Base-by-base conservation (phyloP, 2,888 invertebrate genomes). In the Rhagonycha fulva region DNA sequence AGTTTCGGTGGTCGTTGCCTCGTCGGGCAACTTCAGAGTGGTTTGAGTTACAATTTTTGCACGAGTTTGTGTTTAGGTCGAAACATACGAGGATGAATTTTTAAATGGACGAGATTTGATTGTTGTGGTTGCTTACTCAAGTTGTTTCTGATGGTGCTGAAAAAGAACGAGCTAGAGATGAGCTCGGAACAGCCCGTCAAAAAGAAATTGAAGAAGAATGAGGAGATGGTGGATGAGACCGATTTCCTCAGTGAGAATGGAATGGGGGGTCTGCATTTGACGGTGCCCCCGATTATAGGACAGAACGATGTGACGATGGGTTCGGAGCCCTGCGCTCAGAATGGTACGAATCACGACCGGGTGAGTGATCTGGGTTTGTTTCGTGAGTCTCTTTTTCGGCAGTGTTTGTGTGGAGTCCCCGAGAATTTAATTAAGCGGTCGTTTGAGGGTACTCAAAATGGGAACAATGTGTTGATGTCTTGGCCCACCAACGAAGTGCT, bases 121-220 rank as follows among this genome's bases (percentile, higher is more conserved):
- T 66, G 26, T 66, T 19, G 12, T 24, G 63, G n/a, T 24, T 62
- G 12, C 14, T 32, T 32, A 62, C 19, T 28, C 30, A 63, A 61
- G 61, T 32, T 68, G 78, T 80, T 83, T 87, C 88, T 89, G 87
- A 93, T 93, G 93, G 93, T 93, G 91, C 91, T 92, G 88, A 89
- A 91, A 87, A 89, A 90, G 88, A 89, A 90, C 84, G 87, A 89
- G 82, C 86, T 87, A 84, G 90, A 89, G 85, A 94, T 94, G 93
- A 93, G 91, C 85, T 92, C 92, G 82, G 94, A 95, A 88, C 95
- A 95, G 89, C 96, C 96, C 81, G 93, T 94, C 83, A 95, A 94
- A 87, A 96, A 96, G 89, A 93, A 95, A 86, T 93, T 94, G 86
- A 92, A 94, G 84, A 92, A 94, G 82, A 88, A 86, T 68, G 89